Percentiles rank a stretch among this genome's conserved stretches.
Conservation (phyloP, 2,797 vertebrate genomes). For the Scomberomorus guttatus region DNA sequence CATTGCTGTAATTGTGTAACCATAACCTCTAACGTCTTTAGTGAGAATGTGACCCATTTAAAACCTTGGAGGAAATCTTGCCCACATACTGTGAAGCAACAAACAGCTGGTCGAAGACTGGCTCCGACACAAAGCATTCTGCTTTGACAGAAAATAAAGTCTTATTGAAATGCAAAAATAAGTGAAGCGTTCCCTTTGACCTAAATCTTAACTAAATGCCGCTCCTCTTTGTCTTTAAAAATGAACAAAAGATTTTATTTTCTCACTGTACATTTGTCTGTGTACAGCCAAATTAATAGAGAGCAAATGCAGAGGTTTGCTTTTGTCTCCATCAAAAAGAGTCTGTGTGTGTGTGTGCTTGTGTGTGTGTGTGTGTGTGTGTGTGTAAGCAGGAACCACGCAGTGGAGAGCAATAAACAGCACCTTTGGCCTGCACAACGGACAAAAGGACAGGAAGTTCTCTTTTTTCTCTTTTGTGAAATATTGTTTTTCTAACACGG, state of each 20-base stretch:
- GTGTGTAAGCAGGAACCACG: conserved; percentile 43
- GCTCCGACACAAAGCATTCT: conserved; percentile 49
- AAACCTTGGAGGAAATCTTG: conserved; percentile 68
- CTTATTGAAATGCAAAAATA: conserved; percentile 52
- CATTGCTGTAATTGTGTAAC: conserved; percentile 34
- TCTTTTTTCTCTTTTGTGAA: conserved; percentile 66
- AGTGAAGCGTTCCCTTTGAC: conserved; percentile 40
- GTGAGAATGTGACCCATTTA: conserved; percentile 73
- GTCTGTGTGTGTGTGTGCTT: conserved; percentile 20
- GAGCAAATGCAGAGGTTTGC: conserved; percentile 20
- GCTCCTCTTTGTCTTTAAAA: conserved; percentile 9
- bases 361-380: not conserved
- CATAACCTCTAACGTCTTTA: conserved; percentile 52
- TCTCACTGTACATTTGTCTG: not conserved
- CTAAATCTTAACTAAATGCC: conserved; percentile 45
- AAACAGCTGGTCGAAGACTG: conserved; percentile 69
- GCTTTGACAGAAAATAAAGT: conserved; percentile 51
- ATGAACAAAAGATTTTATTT: conserved; percentile 3
- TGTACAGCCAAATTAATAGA: conserved; percentile 7
- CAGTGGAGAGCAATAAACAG: conserved; percentile 72
- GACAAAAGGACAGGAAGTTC: conserved; percentile 78
- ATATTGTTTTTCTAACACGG: conserved; percentile 71
- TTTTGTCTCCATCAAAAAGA: conserved; percentile 50
- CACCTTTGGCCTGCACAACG: conserved; percentile 61
- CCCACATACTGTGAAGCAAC: conserved; percentile 68